Evolutionary conservation across 2,797 vertebrate species (phyloP), one percentile per base, ranked within the genome.

Genomic region (Discoglossus pictus): DNA sequence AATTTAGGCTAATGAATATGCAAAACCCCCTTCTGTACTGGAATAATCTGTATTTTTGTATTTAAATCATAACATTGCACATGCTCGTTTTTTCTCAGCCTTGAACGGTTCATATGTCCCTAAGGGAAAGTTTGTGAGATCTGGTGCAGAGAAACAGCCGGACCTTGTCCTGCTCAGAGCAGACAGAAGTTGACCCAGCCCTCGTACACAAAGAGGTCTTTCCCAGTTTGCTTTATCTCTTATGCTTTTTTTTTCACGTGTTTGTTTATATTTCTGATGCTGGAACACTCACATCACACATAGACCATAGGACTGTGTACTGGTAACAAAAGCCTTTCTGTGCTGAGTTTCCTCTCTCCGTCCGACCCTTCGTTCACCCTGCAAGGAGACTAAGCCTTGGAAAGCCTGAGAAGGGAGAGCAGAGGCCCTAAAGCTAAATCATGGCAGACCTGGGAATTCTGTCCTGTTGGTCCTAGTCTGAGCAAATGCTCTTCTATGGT

Each of bases 281-380:
- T 58, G 59, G 68, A 63, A 63, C 55, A 68, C 17, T 60, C 43
- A 47, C 27, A 52, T 69, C 59, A 40, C 51, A 42, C 46, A 69
- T 35, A 62, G 55, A 48, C 50, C 40, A 62, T 23, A 20, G 23
- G 11, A 34, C 50, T 38, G n/a, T 43, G 44, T 58, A 40, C 9
- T 11, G 27, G n/a, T 25, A 55, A 75, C 73, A 77, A 75, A 73
- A 64, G 20, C 44, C 43, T 68, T 59, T 55, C 66, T 69, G 31
- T 44, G 4, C 5, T 21, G 15, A n/a, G 2, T 17, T 2, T 7
- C 39, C 8, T 8, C 27, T 34, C 17, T 12, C 2, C 4, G 7
- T 11, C 46, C 42, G 21, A 43, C 17, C 31, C 11, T 46, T 24
- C 23, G 17, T 40, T 66, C 56, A 10, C 56, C 40, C 48, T 12